Evolutionary conservation across 2,888 invertebrate species (phyloP), one percentile per base, ranked within the genome.

Genomic region (Netelia virgata): DNA sequence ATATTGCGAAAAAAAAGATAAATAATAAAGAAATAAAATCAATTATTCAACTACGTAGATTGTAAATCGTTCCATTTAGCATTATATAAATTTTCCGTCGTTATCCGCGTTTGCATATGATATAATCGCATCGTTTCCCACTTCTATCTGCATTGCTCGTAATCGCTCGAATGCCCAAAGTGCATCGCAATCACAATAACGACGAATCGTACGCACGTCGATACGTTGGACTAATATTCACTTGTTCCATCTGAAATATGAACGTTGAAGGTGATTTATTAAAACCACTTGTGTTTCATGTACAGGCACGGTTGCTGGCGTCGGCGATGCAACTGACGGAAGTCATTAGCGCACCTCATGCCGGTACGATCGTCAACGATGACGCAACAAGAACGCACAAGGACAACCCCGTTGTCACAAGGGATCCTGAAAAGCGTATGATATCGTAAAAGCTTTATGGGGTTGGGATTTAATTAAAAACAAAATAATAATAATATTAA

Each of bases 301-400:
- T 53, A 61, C 87, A 92, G 92, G 90, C 90, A 20, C 77, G 85
- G 47, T 88, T 90, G 66, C 86, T 90, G 69, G 90, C 90, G 6
- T 88, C 86, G 18, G 89, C 89, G 47, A 89, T 91, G 88, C 90
- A 90, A 80, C 84, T 91, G 86, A 88, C 88, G 84, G 89, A 89
- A 83, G 88, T 91, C 61, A 88, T 90, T 82, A 89, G 82, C 81
- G 85, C 72, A 36, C 82, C 88, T 9, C 79, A 63, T 82, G 80
- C 81, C 78, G 69, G 63, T 50, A 82, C 57, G 73, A 76, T 80
- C 79, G 72, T 63, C 72, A 76, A 73, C 55, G 72, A 83, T 76
- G 86, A 69, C 72, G 76, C 78, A 75, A 78, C 74, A 61, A 78
- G 11, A 72, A 70, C 64, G 59, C 50, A 69, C 20, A 55, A 14